Conservation (phyloP, 2,797 vertebrate genomes). For the Falco naumanni region DNA sequence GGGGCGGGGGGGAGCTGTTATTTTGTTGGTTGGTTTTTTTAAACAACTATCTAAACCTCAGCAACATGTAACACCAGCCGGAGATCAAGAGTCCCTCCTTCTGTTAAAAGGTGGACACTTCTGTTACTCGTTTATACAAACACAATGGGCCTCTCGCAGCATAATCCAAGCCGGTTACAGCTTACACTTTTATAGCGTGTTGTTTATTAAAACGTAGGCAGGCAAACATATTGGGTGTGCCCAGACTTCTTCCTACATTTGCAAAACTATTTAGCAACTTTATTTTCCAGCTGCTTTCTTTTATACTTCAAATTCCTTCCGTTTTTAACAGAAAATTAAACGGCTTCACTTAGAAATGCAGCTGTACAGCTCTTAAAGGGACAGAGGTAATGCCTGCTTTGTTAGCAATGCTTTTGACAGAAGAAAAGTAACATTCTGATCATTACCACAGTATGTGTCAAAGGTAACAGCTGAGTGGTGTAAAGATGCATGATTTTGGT, state of each 20-base stretch:
- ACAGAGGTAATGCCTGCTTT: neutral
- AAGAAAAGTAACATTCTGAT: neutral
- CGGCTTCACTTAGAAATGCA: neutral
- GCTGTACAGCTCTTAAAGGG: neutral
- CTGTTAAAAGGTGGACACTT: neutral
- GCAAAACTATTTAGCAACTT: neutral
- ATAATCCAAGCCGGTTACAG: neutral
- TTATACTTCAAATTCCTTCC: neutral
- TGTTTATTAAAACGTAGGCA: neutral
- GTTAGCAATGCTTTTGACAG: neutral
- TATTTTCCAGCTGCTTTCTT: neutral
- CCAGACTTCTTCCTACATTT: neutral
- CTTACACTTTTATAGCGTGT: neutral
- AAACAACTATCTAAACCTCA: neutral
- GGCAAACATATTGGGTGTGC: neutral
- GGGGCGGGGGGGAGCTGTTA: neutral
- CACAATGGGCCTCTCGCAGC: neutral
- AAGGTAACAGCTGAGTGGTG: neutral
- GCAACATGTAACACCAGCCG: neutral
- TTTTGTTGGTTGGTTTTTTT: neutral
- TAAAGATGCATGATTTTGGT: neutral
- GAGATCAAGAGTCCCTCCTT: neutral
- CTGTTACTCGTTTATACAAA: neutral
- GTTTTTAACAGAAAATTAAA: neutral
- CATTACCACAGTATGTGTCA: neutral